These are phyloP conservation scores for Plestiodon gilberti DNA, from an alignment of 2,113 vertebrate species.

Conservation along the genomic window DNA sequence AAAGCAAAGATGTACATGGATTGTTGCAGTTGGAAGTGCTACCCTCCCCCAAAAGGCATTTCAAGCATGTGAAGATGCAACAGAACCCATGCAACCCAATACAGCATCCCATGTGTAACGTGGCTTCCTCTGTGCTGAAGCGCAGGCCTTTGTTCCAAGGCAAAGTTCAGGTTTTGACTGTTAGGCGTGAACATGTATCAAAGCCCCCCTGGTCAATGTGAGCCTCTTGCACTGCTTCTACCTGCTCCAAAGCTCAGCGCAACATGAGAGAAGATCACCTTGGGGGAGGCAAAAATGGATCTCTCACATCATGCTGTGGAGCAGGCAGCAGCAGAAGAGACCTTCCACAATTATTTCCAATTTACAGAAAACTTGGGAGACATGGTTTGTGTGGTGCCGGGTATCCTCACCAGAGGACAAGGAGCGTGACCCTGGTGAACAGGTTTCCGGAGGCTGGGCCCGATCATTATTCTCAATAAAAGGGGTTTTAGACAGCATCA, in stretches of 20 bases:
- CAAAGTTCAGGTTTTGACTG: not conserved
- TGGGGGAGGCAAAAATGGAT: not conserved
- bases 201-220: too few species aligned
- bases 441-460: not conserved
- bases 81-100: not conserved
- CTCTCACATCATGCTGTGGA: not conserved
- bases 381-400: not conserved
- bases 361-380: not conserved
- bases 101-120: too few species aligned
- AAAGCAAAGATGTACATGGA: too few species aligned
- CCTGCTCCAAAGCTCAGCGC: not conserved
- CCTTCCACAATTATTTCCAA: not conserved
- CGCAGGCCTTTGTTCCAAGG: too few species aligned
- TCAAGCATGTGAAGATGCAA: not conserved
- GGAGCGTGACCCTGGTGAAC: too few species aligned
- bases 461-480: not conserved
- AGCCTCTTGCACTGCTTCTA: not conserved
- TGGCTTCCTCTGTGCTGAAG: not conserved
- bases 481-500: not conserved
- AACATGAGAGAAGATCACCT: not conserved
- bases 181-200: not conserved
- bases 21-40: too few species aligned
- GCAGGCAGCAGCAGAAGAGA: too few species aligned
- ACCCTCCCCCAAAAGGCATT: too few species aligned
- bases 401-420: too few species aligned